These are phyloP conservation scores for Epinotia ramella DNA, from an alignment of 2,888 invertebrate species.

Conservation along the genomic window DNA sequence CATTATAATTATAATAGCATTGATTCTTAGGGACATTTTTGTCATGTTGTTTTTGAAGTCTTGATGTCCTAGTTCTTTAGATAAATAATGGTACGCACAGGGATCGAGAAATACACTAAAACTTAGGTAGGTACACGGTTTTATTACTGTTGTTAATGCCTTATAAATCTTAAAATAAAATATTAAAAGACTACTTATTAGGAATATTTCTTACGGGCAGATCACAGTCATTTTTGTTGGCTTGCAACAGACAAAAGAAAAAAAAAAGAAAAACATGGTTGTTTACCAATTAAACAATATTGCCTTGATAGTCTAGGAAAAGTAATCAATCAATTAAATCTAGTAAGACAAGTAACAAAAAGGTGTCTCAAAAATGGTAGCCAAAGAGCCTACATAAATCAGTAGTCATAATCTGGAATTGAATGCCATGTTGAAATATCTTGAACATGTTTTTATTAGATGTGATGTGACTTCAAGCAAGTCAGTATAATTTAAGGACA, in stretches of 20 bases:
- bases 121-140: background rate
- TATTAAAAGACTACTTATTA: background rate
- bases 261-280: slow-evolving; percentile 24
- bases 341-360: slow-evolving; percentile 1
- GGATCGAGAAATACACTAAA: background rate
- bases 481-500: background rate
- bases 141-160: slow-evolving; percentile 3
- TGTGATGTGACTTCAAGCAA: background rate
- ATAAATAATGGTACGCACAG: background rate
- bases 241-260: slow-evolving; percentile 15
- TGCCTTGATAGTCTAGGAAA: slow-evolving; percentile 14
- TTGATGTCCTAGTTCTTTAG: background rate
- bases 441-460: background rate
- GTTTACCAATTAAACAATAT: slow-evolving; percentile 1
- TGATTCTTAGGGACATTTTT: no score
- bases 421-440: background rate
- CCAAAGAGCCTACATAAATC: background rate
- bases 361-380: background rate
- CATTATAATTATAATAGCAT: no score
- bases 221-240: slow-evolving; percentile 32
- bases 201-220: slow-evolving; percentile 10
- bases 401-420: background rate
- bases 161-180: background rate
- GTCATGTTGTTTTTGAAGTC: no score
- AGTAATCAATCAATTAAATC: slow-evolving; percentile 6